Conservation (phyloP, 1,140 invertebrate genomes). For the Orussus abietinus region DNA sequence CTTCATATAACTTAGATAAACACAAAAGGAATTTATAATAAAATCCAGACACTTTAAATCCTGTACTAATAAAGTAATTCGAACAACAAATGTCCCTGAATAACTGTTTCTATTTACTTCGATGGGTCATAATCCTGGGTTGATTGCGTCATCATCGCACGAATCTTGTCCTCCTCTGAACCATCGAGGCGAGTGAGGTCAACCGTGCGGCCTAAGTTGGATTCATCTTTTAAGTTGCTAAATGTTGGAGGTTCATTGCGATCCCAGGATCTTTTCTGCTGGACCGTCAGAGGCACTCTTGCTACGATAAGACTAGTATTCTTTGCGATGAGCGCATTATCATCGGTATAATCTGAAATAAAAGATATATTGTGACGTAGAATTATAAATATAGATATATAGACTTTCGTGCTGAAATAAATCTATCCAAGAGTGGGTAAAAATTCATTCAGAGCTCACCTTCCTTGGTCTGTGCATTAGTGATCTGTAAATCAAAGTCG, state of each 20-base stretch:
- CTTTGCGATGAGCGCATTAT: constrained; percentile 87
- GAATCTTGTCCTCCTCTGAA: constrained; percentile 95
- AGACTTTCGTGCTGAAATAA: constrained; percentile 8
- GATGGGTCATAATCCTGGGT: constrained; percentile 95
- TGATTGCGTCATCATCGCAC: constrained; percentile 94
- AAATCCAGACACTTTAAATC: too few species aligned
- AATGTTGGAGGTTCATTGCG: constrained; percentile 45
- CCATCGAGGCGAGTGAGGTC: constrained; percentile 88
- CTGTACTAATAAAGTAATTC: too few species aligned
- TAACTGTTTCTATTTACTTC: too few species aligned
- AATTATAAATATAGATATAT: constrained; percentile 7
- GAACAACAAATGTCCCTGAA: too few species aligned
- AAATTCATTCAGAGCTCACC: constrained; percentile 58
- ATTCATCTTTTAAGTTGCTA: constrained; percentile 57
- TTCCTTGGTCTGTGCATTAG: constrained; percentile 97
- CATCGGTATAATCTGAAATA: constrained; percentile 84
- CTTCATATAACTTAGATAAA: constrained; percentile 81
- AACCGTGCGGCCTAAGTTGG: constrained; percentile 59
- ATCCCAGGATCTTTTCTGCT: constrained; percentile 75
- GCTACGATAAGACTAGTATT: constrained; percentile 96
- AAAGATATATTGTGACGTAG: constrained; percentile 26
- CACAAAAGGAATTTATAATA: too few species aligned
- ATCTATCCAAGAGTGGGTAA: constrained; percentile 1
- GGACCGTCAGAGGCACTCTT: constrained; percentile 76
- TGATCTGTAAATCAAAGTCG: constrained; percentile 94